Evolutionary conservation across 2,113 vertebrate genomes (phyloP).

Genomic region (Dolichotis patagonum): DNA sequence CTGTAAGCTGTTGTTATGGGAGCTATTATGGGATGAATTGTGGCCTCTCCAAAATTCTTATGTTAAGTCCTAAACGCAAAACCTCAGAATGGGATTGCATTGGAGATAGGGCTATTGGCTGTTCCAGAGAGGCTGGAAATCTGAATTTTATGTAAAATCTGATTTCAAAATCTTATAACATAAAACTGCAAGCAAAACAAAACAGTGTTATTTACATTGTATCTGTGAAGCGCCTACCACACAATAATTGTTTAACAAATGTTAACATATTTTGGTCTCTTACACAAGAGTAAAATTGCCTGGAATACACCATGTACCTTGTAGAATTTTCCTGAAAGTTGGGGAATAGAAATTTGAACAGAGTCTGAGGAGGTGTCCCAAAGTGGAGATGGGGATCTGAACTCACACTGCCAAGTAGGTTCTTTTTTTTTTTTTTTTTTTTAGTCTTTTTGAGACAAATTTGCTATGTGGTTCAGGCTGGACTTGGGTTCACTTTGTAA

Average conservation of each 20-base stretch:
- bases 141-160: not conserved
- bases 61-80: not conserved
- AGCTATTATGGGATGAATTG: not conserved
- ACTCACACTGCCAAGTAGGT: not conserved
- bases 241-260: not conserved
- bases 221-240: not conserved
- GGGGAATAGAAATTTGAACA: not conserved
- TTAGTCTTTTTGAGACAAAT: too few species aligned
- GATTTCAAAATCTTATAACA: slow-evolving; percentile 14
- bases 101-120: not conserved
- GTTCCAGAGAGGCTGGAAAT: not conserved
- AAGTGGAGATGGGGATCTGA: not conserved
- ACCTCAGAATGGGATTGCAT: not conserved
- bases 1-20: not conserved
- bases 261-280: not conserved
- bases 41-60: not conserved
- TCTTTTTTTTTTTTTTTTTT: not conserved
- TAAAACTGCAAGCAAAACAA: not conserved
- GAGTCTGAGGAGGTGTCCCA: not conserved
- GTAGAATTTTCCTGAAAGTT: not conserved
- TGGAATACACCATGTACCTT: not conserved
- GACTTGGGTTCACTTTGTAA: too few species aligned
- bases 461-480: too few species aligned
- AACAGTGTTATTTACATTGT: not conserved
- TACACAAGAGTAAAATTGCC: not conserved